Conservation (phyloP, 2,797 vertebrate species). For the Gymnocypris eckloni region DNA sequence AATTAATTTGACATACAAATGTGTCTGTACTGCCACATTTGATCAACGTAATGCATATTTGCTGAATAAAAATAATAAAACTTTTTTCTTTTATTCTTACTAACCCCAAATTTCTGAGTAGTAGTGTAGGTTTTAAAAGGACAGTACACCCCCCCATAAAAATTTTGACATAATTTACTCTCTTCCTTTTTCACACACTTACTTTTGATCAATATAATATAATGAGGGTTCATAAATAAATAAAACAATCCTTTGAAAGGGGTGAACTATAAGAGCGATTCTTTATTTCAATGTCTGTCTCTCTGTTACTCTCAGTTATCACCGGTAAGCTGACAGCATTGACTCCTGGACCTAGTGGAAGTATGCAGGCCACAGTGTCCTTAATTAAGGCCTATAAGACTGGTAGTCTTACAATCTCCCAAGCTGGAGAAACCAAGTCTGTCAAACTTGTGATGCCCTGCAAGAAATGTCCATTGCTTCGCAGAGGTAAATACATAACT, state of each 20-base stretch:
- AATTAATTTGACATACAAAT: not conserved
- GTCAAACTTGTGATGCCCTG: slow-evolving; percentile 78
- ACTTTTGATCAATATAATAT: not conserved
- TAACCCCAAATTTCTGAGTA: not conserved
- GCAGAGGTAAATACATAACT: slow-evolving; percentile 71
- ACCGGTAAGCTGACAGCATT: slow-evolving; percentile 76
- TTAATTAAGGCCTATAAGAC: slow-evolving; percentile 81
- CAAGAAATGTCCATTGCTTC: slow-evolving; percentile 79
- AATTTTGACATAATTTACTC: not conserved
- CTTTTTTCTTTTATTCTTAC: too few species aligned
- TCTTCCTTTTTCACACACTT: not conserved
- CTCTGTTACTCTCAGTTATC: slow-evolving; percentile 69
- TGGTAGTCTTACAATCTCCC: slow-evolving; percentile 74
- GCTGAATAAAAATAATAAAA: not conserved
- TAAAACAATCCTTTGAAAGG: not conserved
- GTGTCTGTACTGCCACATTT: not conserved
- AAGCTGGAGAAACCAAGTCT: slow-evolving; percentile 74
- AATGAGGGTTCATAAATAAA: not conserved
- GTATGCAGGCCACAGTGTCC: slow-evolving; percentile 67
- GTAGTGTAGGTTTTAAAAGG: not conserved
- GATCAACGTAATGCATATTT: not conserved
- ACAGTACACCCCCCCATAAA: not conserved
- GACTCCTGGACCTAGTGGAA: slow-evolving; percentile 67
- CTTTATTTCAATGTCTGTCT: not conserved
- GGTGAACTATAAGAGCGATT: not conserved